Evolutionary conservation across 1,140 invertebrate genomes (phyloP), one percentile per base, ranked within the genome.

Genomic region (Cephus cinctus): DNA sequence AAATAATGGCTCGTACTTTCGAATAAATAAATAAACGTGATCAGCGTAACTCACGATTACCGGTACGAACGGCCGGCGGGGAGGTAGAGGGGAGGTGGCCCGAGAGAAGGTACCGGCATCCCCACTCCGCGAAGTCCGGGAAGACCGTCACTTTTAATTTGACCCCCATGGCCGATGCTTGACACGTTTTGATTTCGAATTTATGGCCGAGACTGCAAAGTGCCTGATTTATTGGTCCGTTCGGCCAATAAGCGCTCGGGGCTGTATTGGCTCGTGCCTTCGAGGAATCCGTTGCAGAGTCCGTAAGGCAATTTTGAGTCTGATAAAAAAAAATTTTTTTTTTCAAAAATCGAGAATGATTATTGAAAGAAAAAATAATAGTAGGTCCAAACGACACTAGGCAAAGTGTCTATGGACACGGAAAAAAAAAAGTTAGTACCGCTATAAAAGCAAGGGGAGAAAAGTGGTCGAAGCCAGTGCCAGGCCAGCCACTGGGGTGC

Each of bases 401-500:
- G n/a, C n/a, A n/a, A n/a, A n/a, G n/a, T n/a, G n/a, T n/a, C n/a
- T n/a, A n/a, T n/a, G n/a, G n/a, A n/a, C n/a, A n/a, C n/a, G n/a
- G n/a, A n/a, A n/a, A n/a, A n/a, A n/a, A n/a, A n/a, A n/a, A n/a
- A n/a, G n/a, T n/a, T n/a, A n/a, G n/a, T n/a, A n/a, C n/a, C n/a
- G n/a, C n/a, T n/a, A n/a, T n/a, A n/a, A n/a, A n/a, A n/a, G n/a
- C n/a, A n/a, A n/a, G n/a, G n/a, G n/a, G n/a, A n/a, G n/a, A n/a
- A n/a, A n/a, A n/a, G n/a, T n/a, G n/a, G n/a, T n/a, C n/a, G n/a
- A n/a, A n/a, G n/a, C n/a, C n/a, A n/a, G n/a, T n/a, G n/a, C n/a
- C n/a, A n/a, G n/a, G n/a, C n/a, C n/a, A 58, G 64, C 63, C 71
- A 69, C 71, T 55, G 60, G 71, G 72, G 72, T 69, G 65, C 67